phyloP scores from a whole-genome alignment of 1,140 invertebrate species.

The Calephelis virginiensis region DNA sequence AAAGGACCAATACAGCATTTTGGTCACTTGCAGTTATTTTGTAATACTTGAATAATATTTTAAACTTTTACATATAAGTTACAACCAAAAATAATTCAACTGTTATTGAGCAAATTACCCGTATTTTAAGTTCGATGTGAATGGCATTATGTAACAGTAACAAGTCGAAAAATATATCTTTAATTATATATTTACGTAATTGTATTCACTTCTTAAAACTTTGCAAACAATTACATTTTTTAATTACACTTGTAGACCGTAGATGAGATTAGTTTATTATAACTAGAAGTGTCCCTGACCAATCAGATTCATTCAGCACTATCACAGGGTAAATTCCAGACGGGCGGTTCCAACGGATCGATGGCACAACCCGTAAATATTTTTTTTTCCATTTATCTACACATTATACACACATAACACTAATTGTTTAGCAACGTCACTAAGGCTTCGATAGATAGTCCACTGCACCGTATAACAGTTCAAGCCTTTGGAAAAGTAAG shows the following conservation, averaged over 20 bases:
- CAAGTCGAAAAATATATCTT: background rate
- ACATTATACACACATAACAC: slow-evolving; percentile 68
- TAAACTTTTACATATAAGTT: no score
- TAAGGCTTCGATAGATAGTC: slow-evolving; percentile 52
- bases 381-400: slow-evolving; percentile 52
- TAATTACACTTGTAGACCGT: no score
- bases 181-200: background rate
- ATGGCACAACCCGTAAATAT: slow-evolving; percentile 58
- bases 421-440: slow-evolving; percentile 57
- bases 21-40: no score
- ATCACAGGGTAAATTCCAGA: slow-evolving; percentile 28
- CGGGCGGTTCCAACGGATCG: slow-evolving; percentile 35
- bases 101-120: no score
- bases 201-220: background rate
- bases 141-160: background rate
- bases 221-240: no score
- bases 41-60: no score
- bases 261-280: background rate
- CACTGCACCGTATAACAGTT: slow-evolving; percentile 51
- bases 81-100: no score
- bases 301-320: slow-evolving; percentile 18
- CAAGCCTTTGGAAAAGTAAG: slow-evolving; percentile 51
- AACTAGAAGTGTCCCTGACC: slow-evolving; percentile 1
- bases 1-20: no score
- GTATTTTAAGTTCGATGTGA: no score